Conservation (phyloP, 2,888 invertebrate species). For the Leistus spinibarbis region DNA sequence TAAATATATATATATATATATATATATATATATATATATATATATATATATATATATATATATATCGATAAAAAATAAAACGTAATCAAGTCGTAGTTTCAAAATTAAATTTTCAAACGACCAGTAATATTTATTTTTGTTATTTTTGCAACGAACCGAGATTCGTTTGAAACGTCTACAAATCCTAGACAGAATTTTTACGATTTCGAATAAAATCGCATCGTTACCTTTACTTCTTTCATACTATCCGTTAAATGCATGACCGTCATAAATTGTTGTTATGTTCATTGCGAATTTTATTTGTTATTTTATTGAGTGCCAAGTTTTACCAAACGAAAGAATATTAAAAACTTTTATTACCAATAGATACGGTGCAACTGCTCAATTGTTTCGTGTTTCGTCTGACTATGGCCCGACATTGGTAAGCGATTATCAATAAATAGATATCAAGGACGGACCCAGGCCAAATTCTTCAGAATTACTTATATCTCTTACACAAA, state of each 20-base stretch:
- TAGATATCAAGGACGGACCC: no score
- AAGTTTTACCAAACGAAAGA: conserved; percentile 9
- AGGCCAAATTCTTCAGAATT: no score
- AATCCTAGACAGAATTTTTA: conserved; percentile 37
- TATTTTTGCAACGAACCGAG: conserved; percentile 26
- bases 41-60: neutral
- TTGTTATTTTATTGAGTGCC: conserved; percentile 36
- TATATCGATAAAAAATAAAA: neutral
- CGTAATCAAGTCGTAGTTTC: neutral
- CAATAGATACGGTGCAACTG: neutral
- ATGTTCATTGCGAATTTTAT: conserved; percentile 36
- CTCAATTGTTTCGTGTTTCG: neutral
- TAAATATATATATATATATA: neutral
- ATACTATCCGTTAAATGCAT: conserved; percentile 32
- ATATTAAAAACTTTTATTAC: neutral
- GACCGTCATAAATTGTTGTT: conserved; percentile 32
- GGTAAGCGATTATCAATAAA: no score
- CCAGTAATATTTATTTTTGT: conserved; percentile 16
- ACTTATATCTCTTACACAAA: no score
- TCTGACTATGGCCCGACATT: no score
- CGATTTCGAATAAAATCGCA: conserved; percentile 28
- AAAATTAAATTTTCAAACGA: neutral
- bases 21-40: neutral
- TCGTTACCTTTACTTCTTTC: conserved; percentile 35
- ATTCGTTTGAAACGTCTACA: conserved; percentile 9